These are phyloP conservation scores for Plodia interpunctella DNA, from an alignment of 1,140 invertebrate species.

Conservation along the genomic window DNA sequence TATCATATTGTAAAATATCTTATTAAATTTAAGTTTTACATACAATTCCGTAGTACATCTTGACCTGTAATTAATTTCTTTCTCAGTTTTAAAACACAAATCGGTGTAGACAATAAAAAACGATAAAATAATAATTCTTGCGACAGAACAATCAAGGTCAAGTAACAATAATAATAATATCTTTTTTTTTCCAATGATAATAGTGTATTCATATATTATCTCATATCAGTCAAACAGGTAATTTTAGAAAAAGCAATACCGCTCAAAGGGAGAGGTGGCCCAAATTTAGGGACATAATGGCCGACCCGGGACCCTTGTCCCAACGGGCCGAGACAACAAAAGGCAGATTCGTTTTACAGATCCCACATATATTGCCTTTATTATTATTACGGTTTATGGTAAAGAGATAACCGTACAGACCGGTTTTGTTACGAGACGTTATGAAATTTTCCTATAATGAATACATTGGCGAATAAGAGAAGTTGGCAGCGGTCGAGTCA, in stretches of 20 bases:
- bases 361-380: slow-evolving; percentile 38
- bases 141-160: too few species aligned
- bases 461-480: slow-evolving; percentile 46
- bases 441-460: slow-evolving; percentile 62
- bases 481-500: slow-evolving; percentile 29
- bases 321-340: slow-evolving; percentile 40
- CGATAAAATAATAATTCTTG: too few species aligned
- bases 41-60: too few species aligned
- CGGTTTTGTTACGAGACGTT: slow-evolving; percentile 57
- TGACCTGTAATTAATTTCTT: too few species aligned
- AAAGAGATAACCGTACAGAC: slow-evolving; percentile 48
- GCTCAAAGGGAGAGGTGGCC: slow-evolving; percentile 31
- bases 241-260: slow-evolving; percentile 40
- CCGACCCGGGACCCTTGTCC: slow-evolving; percentile 30
- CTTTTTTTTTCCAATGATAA: background rate
- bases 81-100: too few species aligned
- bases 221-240: slow-evolving; percentile 31
- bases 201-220: slow-evolving; percentile 6
- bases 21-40: too few species aligned
- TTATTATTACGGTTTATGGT: slow-evolving; percentile 45
- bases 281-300: slow-evolving; percentile 43
- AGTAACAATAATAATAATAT: too few species aligned
- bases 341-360: slow-evolving; percentile 45
- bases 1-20: too few species aligned
- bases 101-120: too few species aligned